Evolutionary conservation across 2,797 vertebrate species (phyloP), one percentile per base, ranked within the genome.

Genomic region (Vipera latastei): DNA sequence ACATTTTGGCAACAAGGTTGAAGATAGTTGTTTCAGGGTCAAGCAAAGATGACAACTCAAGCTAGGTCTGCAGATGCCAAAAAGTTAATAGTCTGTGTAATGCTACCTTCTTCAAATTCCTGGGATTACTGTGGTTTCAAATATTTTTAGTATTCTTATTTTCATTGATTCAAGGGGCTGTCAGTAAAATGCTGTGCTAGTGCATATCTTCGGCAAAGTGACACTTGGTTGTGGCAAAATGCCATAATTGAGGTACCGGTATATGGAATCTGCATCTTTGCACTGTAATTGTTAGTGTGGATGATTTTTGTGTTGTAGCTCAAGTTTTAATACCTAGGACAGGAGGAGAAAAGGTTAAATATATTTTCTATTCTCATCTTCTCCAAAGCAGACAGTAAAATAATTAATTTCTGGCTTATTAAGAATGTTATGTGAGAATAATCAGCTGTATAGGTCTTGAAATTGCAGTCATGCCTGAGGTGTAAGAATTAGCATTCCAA

Each of bases 51-150:
- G 92, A 89, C 78, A 96, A 95, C 95, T 94, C 85, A 94, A 51
- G 93, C 87, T 94, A 2, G 85, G 78, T 95, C 92, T 93, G 94
- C 93, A 94, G 94, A 95, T 91, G 96, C 94, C 94, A 94, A 92
- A 57, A 95, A 93, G 93, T 92, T 95, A 95, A 93, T 94, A 94
- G 89, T 85, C 93, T 93, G 86, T 96, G 92, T 96, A 96, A 92
- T 92, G 94, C 94, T 93, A 92, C 96, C 92, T 94, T 96, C 95
- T 92, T 94, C 89, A 92, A 95, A 94, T 92, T 96, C 95, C 94
- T 96, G 93, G 95, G 95, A 95, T 96, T 92, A 86, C 93, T 94
- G 95, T 95, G 95, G 94, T 93, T 89, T 95, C 86, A 96, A 96
- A 95, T 95, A 95, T 91, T 87, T 95, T 95, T 90, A 26, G 57